Conservation (phyloP, 2,888 invertebrate species). For the Metalampra italica region DNA sequence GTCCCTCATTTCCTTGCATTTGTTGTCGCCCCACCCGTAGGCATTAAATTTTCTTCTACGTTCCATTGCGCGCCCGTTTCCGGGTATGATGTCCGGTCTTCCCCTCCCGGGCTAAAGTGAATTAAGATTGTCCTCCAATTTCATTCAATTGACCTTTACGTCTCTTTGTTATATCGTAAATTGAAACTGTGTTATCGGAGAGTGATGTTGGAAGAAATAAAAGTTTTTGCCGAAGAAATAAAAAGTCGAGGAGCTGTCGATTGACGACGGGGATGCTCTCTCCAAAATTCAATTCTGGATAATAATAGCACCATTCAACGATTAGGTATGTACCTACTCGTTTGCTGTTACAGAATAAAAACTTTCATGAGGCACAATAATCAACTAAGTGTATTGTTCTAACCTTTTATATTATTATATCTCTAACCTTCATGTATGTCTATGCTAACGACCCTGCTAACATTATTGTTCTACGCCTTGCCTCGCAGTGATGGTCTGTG, state of each 20-base stretch:
- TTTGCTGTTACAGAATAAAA: too few relatives aligned
- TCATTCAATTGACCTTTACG: slow-evolving; percentile 48
- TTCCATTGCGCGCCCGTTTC: slow-evolving; percentile 46
- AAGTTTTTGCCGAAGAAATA: neutral
- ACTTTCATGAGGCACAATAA: too few relatives aligned
- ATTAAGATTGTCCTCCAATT: slow-evolving; percentile 48
- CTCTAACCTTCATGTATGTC: too few relatives aligned
- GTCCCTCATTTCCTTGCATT: slow-evolving; percentile 72
- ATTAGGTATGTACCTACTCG: too few relatives aligned
- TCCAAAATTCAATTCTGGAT: neutral
- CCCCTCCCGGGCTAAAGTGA: slow-evolving; percentile 45
- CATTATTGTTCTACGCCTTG: too few relatives aligned
- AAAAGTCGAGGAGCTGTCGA: neutral
- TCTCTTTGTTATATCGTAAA: slow-evolving; percentile 37
- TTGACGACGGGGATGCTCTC: neutral
- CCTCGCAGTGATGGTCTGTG: too few relatives aligned
- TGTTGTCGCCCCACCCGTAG: slow-evolving; percentile 54
- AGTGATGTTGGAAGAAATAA: slow-evolving; percentile 12
- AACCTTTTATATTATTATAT: too few relatives aligned
- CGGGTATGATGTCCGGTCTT: slow-evolving; percentile 54
- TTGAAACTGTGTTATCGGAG: slow-evolving; percentile 39
- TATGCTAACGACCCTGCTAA: too few relatives aligned
- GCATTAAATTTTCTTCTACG: slow-evolving; percentile 60
- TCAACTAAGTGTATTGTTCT: too few relatives aligned
- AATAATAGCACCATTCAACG: neutral